A percentile compares a stretch with the other conserved stretches of the same genome.
phyloP scores from a whole-genome alignment of 2,113 vertebrate species.

The Tychaedon coryphoeus region DNA sequence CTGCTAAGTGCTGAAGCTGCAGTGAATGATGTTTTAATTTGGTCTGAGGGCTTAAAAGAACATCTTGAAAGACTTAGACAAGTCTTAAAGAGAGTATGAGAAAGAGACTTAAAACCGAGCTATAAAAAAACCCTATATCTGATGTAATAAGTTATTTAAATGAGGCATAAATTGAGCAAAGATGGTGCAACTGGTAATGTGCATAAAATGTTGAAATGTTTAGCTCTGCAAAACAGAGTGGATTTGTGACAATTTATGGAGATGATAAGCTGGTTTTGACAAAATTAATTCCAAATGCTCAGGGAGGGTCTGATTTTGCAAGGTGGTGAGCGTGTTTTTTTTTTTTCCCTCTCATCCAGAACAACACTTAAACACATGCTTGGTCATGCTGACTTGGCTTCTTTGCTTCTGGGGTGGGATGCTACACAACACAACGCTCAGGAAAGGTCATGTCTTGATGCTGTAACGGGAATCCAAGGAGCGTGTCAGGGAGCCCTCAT shows the following conservation, averaged over 20 bases:
- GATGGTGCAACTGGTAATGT: slow-evolving; percentile 33
- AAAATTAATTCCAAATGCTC: slow-evolving; percentile 45
- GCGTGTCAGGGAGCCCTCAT: neutral
- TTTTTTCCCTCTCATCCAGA: neutral
- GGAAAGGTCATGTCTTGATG: neutral
- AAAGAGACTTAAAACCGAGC: slow-evolving; percentile 46
- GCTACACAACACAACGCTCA: fast-evolving
- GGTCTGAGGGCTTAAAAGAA: slow-evolving; percentile 55
- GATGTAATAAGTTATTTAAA: slow-evolving; percentile 66
- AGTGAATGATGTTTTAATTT: slow-evolving; percentile 68
- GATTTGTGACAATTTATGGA: slow-evolving; percentile 26
- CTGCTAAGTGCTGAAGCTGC: slow-evolving; percentile 24
- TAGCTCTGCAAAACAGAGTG: neutral
- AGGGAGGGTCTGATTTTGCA: slow-evolving; percentile 14
- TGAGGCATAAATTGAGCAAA: slow-evolving; percentile 59
- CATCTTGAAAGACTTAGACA: slow-evolving; percentile 65
- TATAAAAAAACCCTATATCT: slow-evolving; percentile 48
- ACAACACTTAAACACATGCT: slow-evolving; percentile 5
- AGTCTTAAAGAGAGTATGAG: slow-evolving; percentile 51
- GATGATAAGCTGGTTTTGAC: slow-evolving; percentile 31
- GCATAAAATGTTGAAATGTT: slow-evolving; percentile 47
- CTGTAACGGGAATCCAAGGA: neutral
- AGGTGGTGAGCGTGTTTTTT: neutral
- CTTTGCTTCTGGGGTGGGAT: neutral
- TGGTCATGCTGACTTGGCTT: neutral